These are phyloP conservation scores for Myiotriccus ornatus DNA, from an alignment of 2,797 vertebrate genomes.

Conservation along the genomic window DNA sequence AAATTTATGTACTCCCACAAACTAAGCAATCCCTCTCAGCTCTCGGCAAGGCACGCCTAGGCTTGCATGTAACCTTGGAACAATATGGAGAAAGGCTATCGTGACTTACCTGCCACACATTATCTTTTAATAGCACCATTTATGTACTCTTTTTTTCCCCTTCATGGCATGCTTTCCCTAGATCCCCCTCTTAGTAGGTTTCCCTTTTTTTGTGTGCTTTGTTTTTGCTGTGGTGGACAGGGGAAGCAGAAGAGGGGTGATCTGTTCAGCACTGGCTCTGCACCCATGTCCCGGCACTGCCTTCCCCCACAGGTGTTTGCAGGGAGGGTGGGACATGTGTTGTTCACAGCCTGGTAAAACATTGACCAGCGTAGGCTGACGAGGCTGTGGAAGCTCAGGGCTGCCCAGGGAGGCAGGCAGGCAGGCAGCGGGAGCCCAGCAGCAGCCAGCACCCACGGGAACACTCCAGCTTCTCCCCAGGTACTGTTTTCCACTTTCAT, in stretches of 20 bases:
- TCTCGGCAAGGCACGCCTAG: slow-evolving; percentile 48
- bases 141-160: background rate
- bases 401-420: slow-evolving; percentile 52
- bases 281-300: slow-evolving; percentile 50
- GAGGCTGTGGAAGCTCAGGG: slow-evolving; percentile 63
- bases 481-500: slow-evolving; percentile 52
- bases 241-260: background rate
- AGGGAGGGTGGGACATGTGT: slow-evolving; percentile 78
- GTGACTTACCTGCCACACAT: slow-evolving; percentile 40
- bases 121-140: slow-evolving; percentile 21
- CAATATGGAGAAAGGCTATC: slow-evolving; percentile 52
- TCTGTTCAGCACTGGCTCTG: background rate
- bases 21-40: slow-evolving; percentile 41
- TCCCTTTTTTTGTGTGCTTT: background rate
- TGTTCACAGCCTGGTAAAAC: slow-evolving; percentile 80
- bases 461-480: slow-evolving; percentile 59
- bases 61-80: slow-evolving; percentile 63
- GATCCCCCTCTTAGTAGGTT: background rate
- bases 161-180: background rate
- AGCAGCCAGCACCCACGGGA: background rate
- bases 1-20: slow-evolving; percentile 28
- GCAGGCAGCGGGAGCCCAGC: slow-evolving; percentile 9
- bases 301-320: slow-evolving; percentile 75
- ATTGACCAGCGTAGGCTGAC: slow-evolving; percentile 77
- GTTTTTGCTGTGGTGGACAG: background rate